Evolutionary conservation across 92 coral and sea anemone genomes (phyloP).

Genomic region (Epizoanthus stellaris): DNA sequence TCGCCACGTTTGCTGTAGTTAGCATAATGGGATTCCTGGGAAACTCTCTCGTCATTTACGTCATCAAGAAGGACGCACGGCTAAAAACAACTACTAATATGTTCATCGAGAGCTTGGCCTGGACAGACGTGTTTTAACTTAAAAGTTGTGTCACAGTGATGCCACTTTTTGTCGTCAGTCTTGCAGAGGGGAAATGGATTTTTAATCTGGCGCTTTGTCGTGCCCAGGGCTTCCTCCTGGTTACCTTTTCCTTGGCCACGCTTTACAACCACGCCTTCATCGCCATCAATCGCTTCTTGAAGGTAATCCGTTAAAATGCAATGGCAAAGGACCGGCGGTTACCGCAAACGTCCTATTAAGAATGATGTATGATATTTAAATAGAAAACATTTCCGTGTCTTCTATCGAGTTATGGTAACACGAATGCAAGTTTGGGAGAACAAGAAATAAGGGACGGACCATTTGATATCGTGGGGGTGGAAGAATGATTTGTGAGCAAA

Average conservation of each 20-base stretch:
- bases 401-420: no score
- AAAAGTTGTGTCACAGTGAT: neutral
- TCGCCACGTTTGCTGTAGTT: neutral
- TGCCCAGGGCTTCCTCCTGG: neutral
- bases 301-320: neutral
- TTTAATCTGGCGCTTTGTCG: neutral
- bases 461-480: no score
- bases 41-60: neutral
- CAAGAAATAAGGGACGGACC: no score
- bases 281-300: neutral
- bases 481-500: no score
- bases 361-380: no score
- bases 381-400: no score
- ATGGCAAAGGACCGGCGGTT: no score
- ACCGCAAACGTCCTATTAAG: no score
- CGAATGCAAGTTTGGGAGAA: no score
- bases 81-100: neutral
- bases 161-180: neutral
- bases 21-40: neutral
- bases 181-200: neutral
- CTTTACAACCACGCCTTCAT: neutral
- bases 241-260: neutral
- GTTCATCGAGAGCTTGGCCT: conserved; percentile 2
- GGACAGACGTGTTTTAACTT: conserved; percentile 6
- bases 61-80: neutral